These are phyloP conservation scores for Aphelocoma californica DNA, from an alignment of 2,797 vertebrate genomes.

Conservation along the genomic window DNA sequence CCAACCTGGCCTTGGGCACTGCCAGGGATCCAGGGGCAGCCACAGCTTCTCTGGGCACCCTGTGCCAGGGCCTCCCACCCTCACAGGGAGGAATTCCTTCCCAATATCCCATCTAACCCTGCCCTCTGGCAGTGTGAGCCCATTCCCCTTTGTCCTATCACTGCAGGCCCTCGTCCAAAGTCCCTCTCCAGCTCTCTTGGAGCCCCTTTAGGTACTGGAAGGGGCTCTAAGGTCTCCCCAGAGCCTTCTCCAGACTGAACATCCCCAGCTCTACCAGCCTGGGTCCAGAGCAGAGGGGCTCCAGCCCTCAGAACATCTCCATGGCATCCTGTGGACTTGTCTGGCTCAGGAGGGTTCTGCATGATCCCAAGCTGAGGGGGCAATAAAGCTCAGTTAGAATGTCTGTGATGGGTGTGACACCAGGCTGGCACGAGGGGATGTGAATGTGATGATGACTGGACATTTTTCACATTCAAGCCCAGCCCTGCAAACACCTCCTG, in stretches of 20 bases:
- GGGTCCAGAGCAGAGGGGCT: background rate
- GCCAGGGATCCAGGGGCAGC: background rate
- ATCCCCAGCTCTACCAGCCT: background rate
- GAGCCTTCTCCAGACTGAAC: background rate
- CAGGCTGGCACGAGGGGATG: background rate
- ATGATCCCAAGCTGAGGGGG: background rate
- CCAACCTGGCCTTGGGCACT: background rate
- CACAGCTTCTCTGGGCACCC: background rate
- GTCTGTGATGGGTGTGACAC: background rate
- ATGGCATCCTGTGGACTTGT: background rate
- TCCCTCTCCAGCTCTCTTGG: background rate
- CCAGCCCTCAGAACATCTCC: background rate
- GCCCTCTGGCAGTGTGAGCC: background rate
- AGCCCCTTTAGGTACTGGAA: background rate
- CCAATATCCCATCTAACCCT: background rate
- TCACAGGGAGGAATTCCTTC: rapidly evolving
- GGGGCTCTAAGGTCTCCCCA: rapidly evolving
- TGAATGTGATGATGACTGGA: background rate
- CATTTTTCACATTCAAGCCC: background rate
- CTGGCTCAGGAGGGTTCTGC: background rate
- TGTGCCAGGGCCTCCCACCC: background rate
- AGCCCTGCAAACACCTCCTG: background rate
- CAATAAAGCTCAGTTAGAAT: background rate
- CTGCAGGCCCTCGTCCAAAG: rapidly evolving
- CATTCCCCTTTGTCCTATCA: background rate